Conservation (phyloP, 2,113 vertebrate genomes). For the Lophotis ruficrista region DNA sequence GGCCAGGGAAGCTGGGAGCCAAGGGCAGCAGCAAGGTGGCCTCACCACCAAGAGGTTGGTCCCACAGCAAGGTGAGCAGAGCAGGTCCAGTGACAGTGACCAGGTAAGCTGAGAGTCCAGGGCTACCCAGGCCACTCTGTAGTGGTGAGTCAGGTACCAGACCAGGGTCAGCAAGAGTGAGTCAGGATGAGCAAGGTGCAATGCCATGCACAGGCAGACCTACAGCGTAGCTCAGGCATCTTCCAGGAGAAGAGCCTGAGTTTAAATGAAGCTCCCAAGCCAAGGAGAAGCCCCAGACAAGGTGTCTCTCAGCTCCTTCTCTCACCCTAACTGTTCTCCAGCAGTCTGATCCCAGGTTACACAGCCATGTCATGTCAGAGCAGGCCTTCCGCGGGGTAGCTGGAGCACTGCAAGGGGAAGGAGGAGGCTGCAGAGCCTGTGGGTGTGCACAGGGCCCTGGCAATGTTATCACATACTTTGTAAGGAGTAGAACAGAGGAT, state of each 20-base stretch:
- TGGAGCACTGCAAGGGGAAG: background rate
- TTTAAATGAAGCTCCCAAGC: background rate
- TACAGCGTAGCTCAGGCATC: background rate
- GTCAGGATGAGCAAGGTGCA: background rate
- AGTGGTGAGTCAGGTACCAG: background rate
- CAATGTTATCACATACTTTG: background rate
- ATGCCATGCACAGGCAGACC: background rate
- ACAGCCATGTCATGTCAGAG: accelerated
- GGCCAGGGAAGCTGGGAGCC: background rate
- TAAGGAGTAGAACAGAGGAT: background rate
- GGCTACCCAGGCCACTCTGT: background rate
- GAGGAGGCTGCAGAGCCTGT: background rate
- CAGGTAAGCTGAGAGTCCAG: background rate
- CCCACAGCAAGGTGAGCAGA: background rate
- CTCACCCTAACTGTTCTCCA: background rate
- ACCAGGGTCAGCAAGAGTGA: background rate
- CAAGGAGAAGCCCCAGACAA: background rate
- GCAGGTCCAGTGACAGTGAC: background rate
- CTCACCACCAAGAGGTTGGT: background rate
- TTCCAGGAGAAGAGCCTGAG: background rate
- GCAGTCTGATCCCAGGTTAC: background rate
- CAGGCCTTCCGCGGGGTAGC: background rate
- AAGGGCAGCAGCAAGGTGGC: background rate
- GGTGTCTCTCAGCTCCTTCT: background rate
- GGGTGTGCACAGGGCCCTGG: background rate